phyloP scores from a whole-genome alignment of 2,888 invertebrate genomes.

The Aphodius sticticus region DNA sequence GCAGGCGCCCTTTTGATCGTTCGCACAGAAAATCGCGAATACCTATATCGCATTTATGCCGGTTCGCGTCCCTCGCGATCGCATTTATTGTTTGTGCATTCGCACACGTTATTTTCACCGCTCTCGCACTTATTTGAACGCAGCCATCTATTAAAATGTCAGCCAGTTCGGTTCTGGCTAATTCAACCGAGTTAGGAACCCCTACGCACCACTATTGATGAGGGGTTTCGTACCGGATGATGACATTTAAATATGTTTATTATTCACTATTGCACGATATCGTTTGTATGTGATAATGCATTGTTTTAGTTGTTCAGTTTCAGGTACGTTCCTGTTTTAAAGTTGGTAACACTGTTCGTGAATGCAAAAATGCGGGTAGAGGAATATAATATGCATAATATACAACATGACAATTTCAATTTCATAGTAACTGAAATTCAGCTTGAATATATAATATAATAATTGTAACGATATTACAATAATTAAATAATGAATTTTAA shows the following conservation, averaged over 20 bases:
- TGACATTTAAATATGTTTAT: neutral
- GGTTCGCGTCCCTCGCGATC: neutral
- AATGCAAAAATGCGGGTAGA: too few relatives aligned
- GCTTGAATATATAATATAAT: too few relatives aligned
- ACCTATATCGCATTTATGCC: neutral
- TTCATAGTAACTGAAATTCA: too few relatives aligned
- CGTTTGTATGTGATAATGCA: neutral
- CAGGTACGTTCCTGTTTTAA: neutral
- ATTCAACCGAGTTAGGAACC: neutral
- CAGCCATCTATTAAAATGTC: conserved; percentile 34
- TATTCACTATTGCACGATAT: neutral
- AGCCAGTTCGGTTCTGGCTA: conserved; percentile 22
- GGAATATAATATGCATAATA: too few relatives aligned
- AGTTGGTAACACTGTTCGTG: too few relatives aligned
- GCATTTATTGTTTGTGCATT: neutral
- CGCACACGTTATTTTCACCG: neutral
- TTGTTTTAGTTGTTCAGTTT: neutral
- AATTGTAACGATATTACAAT: too few relatives aligned
- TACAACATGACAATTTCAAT: too few relatives aligned
- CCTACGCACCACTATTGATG: neutral
- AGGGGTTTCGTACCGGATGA: neutral
- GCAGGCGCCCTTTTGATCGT: neutral
- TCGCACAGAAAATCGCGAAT: conserved; percentile 4
- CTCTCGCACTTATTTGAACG: conserved; percentile 28
- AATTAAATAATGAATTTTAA: too few relatives aligned